phyloP scores from a whole-genome alignment of 2,888 invertebrate species.

The Agriopis marginaria region DNA sequence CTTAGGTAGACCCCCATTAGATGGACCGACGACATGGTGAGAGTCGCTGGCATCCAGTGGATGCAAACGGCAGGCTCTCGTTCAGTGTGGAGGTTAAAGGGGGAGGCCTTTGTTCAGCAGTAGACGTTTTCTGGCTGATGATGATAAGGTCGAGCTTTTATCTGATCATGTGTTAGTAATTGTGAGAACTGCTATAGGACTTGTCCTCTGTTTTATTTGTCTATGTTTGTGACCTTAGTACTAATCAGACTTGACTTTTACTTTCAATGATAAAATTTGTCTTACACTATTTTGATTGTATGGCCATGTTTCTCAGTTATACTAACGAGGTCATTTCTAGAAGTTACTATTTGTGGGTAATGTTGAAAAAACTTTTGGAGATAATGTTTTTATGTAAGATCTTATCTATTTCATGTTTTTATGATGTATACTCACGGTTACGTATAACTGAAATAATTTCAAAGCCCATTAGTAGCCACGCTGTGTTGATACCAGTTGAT shows the following conservation, averaged over 20 bases:
- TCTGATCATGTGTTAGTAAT: background rate
- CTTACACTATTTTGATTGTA: background rate
- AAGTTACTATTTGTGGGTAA: slow-evolving; percentile 4
- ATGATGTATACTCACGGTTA: background rate
- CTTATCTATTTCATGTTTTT: background rate
- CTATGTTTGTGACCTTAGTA: slow-evolving; percentile 17
- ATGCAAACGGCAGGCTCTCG: no score
- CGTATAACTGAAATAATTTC: background rate
- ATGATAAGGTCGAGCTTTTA: background rate
- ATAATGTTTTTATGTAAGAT: slow-evolving; percentile 1
- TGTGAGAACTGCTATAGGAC: background rate
- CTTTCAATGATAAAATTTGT: slow-evolving; percentile 19
- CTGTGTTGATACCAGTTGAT: background rate
- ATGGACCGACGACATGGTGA: no score
- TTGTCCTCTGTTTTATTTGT: background rate
- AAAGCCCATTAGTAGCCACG: background rate
- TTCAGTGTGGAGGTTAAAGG: no score
- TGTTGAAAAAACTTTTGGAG: background rate
- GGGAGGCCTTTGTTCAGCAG: no score
- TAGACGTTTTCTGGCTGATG: no score
- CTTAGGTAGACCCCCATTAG: no score
- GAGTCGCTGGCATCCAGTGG: no score
- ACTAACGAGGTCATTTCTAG: slow-evolving; percentile 18
- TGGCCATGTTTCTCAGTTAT: background rate
- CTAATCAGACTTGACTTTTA: slow-evolving; percentile 24